Percentiles rank a stretch among this genome's conserved stretches.
Conservation (phyloP, 2,888 invertebrate species). For the Chorisops tibialis region DNA sequence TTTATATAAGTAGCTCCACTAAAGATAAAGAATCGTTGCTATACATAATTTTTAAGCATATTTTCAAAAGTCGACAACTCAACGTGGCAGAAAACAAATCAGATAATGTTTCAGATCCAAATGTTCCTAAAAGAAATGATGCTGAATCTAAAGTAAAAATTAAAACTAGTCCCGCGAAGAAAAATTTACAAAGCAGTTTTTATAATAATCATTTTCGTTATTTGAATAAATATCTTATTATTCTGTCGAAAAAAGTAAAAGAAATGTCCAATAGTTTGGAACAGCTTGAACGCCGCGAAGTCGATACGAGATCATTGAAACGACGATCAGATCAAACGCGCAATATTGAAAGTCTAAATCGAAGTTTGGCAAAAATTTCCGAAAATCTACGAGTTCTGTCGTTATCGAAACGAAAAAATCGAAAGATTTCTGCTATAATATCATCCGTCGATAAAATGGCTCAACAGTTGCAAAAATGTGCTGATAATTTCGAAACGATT, state of each 20-base stretch:
- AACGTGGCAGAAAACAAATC: not conserved
- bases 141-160: conserved; percentile 2
- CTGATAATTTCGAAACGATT: conserved; percentile 39
- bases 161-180: not conserved
- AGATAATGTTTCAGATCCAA: not conserved
- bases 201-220: conserved; percentile 37
- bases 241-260: conserved; percentile 41
- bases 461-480: conserved; percentile 41
- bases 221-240: conserved; percentile 41
- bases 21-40: conserved; percentile 36
- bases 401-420: conserved; percentile 37
- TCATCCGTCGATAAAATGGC: conserved; percentile 40
- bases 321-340: conserved; percentile 18
- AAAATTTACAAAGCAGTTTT: conserved; percentile 11
- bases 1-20: conserved; percentile 30
- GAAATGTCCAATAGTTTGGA: conserved; percentile 40
- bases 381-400: conserved; percentile 39
- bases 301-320: not conserved
- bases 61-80: conserved; percentile 26
- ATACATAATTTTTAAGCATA: conserved; percentile 35
- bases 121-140: not conserved
- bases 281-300: conserved; percentile 30
- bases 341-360: conserved; percentile 38
- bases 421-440: conserved; percentile 37
- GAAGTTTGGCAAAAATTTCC: conserved; percentile 40